Conservation (phyloP, 2,113 vertebrate genomes). For the Ia io region DNA sequence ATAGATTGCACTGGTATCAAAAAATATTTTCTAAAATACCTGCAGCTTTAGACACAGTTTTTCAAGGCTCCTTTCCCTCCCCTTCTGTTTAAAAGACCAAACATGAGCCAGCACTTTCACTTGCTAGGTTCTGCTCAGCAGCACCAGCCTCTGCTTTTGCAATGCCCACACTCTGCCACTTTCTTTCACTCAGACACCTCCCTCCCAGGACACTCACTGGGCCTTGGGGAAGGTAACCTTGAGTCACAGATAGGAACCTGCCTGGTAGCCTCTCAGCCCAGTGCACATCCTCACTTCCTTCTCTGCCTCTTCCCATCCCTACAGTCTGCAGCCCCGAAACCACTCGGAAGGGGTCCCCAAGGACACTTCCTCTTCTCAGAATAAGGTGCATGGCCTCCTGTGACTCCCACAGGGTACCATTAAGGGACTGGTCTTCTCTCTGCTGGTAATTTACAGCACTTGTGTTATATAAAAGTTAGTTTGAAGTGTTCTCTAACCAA, state of each 20-base stretch:
- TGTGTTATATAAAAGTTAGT: conserved; percentile 52
- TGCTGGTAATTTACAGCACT: conserved; percentile 52
- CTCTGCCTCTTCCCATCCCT: background rate
- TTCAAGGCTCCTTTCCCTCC: background rate
- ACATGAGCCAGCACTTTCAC: background rate
- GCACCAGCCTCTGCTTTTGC: background rate
- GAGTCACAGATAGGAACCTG: background rate
- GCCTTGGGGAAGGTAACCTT: background rate
- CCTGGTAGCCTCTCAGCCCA: background rate
- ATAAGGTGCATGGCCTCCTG: background rate
- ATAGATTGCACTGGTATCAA: background rate
- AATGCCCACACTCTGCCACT: background rate
- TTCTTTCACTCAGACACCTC: background rate
- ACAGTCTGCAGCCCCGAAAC: no score
- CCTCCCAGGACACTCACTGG: background rate
- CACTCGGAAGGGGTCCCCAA: background rate
- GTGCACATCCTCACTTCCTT: background rate
- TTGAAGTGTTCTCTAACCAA: conserved; percentile 71
- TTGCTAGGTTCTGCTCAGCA: background rate
- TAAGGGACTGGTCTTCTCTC: conserved; percentile 15
- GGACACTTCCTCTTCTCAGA: background rate
- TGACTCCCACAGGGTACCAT: background rate
- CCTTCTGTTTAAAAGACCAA: background rate
- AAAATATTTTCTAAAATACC: background rate
- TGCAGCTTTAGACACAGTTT: background rate